Base-by-base conservation (phyloP, 2,888 invertebrate species). In the Onthophagus sagittarius region DNA sequence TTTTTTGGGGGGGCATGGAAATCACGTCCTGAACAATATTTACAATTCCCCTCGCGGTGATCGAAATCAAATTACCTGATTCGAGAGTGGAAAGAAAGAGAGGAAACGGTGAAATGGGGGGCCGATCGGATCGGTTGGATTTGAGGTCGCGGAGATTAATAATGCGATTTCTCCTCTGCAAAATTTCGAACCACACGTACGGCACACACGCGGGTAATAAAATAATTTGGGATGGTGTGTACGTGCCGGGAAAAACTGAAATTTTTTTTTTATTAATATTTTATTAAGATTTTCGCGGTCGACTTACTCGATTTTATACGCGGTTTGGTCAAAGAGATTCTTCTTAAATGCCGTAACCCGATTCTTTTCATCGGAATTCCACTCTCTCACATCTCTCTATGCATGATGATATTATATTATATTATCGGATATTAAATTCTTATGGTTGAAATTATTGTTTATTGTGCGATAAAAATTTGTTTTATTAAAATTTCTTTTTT, bases 121-220 rank as follows among this genome's bases (percentile, higher is more conserved):
- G 39, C 9, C 39, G 39, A 53, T 53, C 39, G 11, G 39, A 53
- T 53, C 39, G 39, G 39, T 53, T 53, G 39, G 39, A 53, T 53
- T 53, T 53, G 39, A 53, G 39, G 39, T 53, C 39, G 39, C 39
- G 39, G 39, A 53, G 39, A 53, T 53, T 53, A 53, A 53, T 53
- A 53, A 53, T 53, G 39, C 11, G 39, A 67, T 67, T 23, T 67
- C 67, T 23, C 67, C 23, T 32, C 67, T 13, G 6, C 31, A 5
- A n/a, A 67, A n/a, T 67, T n/a, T 31, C 23, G 67, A 23, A 23
- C 23, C 67, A 67, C 67, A 67, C 67, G 67, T 67, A 67, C 23
- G 5, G 67, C 67, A 67, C 67, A 67, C 67, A 67, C 67, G 31
- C 31, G 31, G 23, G n/a, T 67, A 67, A 67, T 67, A 67, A 67